phyloP scores from a whole-genome alignment of 2,113 vertebrate genomes.

The Mixornis gularis region DNA sequence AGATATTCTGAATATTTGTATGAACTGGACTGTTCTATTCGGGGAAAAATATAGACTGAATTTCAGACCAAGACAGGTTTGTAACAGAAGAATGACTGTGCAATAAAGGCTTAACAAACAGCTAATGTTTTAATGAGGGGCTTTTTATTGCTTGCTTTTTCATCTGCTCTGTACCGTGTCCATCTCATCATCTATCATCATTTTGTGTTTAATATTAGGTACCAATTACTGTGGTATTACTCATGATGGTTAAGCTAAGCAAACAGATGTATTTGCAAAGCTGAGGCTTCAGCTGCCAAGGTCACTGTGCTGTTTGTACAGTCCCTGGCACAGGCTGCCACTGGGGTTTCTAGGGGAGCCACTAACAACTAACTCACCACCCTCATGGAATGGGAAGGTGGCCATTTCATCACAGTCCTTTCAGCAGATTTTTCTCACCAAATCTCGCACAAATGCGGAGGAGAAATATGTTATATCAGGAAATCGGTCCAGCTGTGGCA shows the following conservation, averaged over 20 bases:
- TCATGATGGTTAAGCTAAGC: background rate
- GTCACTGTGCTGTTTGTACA: accelerated
- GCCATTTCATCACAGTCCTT: accelerated
- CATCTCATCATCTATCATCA: background rate
- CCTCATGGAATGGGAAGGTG: background rate
- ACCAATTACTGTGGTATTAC: background rate
- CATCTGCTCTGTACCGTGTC: background rate
- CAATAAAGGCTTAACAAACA: background rate
- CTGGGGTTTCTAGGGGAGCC: background rate
- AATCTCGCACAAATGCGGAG: background rate
- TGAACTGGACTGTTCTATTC: background rate
- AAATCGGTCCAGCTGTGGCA: background rate
- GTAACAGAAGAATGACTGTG: background rate
- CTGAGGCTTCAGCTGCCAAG: background rate
- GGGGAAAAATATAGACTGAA: background rate
- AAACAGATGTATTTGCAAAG: background rate
- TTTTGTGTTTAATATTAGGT: background rate
- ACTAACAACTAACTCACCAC: background rate
- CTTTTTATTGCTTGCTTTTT: background rate
- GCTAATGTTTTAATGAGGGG: background rate
- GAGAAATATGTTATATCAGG: background rate
- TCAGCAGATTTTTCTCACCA: background rate
- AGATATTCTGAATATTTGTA: background rate
- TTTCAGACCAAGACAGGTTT: background rate
- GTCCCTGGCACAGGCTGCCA: background rate